These are phyloP conservation scores for Eira barbara DNA, from an alignment of 2,113 vertebrate genomes.

Conservation along the genomic window DNA sequence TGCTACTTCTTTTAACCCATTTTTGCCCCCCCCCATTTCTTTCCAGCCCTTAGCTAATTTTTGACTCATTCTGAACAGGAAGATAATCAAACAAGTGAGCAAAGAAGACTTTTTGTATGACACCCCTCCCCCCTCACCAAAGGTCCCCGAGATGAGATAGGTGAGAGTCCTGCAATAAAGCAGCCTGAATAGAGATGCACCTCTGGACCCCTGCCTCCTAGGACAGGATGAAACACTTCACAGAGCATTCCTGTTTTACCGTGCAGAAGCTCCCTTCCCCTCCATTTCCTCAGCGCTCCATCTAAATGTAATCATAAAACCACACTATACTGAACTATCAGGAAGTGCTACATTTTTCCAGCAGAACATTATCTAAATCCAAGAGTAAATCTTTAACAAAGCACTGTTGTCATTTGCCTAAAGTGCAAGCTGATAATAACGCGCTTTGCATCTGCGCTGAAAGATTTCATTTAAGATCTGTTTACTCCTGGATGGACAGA, in stretches of 20 bases:
- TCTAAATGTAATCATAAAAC: neutral
- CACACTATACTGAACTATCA: neutral
- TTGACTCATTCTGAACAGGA: neutral
- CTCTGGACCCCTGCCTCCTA: neutral
- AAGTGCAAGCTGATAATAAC: conserved; percentile 37
- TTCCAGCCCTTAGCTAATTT: neutral
- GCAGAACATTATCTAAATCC: neutral
- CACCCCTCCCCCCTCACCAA: neutral
- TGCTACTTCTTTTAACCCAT: neutral
- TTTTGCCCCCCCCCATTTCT: neutral
- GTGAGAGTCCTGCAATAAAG: neutral
- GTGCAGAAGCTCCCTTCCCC: neutral
- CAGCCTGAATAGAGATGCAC: neutral
- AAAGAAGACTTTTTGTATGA: neutral
- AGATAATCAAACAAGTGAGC: neutral
- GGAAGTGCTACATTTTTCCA: neutral
- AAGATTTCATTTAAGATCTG: conserved; percentile 77
- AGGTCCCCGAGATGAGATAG: neutral
- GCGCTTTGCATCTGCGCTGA: neutral
- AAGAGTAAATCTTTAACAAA: neutral
- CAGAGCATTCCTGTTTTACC: neutral
- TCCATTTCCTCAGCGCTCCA: neutral
- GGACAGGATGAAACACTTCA: neutral
- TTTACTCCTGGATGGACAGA: conserved; percentile 75
- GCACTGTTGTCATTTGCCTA: conserved; percentile 26